Base-by-base conservation (phyloP, 2,113 vertebrate species). In the Murina feae region DNA sequence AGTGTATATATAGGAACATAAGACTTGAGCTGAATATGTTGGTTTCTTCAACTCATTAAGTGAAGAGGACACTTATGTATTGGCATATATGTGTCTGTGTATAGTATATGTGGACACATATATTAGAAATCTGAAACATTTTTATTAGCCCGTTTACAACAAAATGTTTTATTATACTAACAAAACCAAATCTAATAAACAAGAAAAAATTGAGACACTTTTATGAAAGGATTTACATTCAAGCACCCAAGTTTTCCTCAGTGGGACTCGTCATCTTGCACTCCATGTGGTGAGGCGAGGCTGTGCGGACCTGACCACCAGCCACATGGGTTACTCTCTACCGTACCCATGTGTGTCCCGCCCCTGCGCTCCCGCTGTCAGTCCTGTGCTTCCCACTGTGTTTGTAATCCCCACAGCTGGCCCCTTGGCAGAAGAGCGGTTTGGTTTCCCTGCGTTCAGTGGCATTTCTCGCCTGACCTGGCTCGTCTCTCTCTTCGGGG, bases 401-500 rank as follows among this genome's bases (percentile, higher is more conserved):
- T 96, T 83, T 94, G 84, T 75, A 37, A 71, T 66, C 96, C 39
- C 55, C 76, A 35, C 94, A 99, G 99, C 99, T 85, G 98, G 98
- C 0, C 92, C 98, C 23, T 87, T 99, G 2, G 98, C 98, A 95
- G 98, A 99, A 97, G 97, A 98, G 13, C 98, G 97, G 21, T 98
- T 98, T 69, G 99, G 99, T 58, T 99, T 99, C 95, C 98, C 96
- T 3, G 95, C 99, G 0, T 99, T 99, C 97, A 99, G 98, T 9
- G 99, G 99, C 47, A 99, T 99, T 35, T 98, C 99, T 44, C 98
- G 99, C 14, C 98, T 99, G 78, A 99, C 99, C 1, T 99, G 99
- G 99, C 97, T 99, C 94, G 98, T 99, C 44, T 99, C 99, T 72
- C 98, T 99, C 89, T 99, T 99, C 0, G 99, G 99, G 42, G 98